Base-by-base conservation (phyloP, 1,140 invertebrate genomes). In the Euglossa dilemma region DNA sequence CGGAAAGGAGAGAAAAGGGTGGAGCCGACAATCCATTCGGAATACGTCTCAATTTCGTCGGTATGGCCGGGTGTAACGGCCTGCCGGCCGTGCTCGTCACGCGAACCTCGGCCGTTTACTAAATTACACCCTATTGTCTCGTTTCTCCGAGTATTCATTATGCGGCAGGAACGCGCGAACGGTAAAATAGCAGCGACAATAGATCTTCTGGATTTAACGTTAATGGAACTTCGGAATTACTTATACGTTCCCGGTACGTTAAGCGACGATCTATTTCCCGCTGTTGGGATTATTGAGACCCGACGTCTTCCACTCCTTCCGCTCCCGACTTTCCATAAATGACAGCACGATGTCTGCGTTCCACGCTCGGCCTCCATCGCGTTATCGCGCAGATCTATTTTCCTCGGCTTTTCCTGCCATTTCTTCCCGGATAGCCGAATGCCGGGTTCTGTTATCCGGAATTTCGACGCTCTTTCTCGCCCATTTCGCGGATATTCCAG, bases 1-100 rank as follows among this genome's bases (percentile, higher is more conserved):
- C 59, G 20, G 59, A 50, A 70, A 45, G 47, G 71, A 77, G 75
- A 25, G 83, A 70, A 85, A 71, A 86, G 25, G 47, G 52, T 63
- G 8, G 78, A 71, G 28, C 50, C 79, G 66, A 79, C 75, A 74
- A 85, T 59, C 57, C 61, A 67, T 70, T 86, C 71, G 25, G 56
- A 57, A 85, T 86, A 80, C 84, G 84, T 85, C 69, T 75, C 70
- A 78, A 78, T 78, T 69, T 54, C 76, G 23, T 64, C n/a, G 50
- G 20, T 59, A 28, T 45, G 23, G 45, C 47, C 16, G 25, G 6
- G 23, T 20, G 57, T 47, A 56, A 72, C 70, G 70, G 52, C 45
- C 70, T 56, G 52, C 52, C 20, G 52, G 20, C 11, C 28, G 20
- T 36, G 57, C 43, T 61, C 73, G 73, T 75, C 73, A 61, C 57